Percentiles rank a stretch among this genome's conserved stretches.
Conservation (phyloP, 2,113 vertebrate species). For the Grammomys surdaster region DNA sequence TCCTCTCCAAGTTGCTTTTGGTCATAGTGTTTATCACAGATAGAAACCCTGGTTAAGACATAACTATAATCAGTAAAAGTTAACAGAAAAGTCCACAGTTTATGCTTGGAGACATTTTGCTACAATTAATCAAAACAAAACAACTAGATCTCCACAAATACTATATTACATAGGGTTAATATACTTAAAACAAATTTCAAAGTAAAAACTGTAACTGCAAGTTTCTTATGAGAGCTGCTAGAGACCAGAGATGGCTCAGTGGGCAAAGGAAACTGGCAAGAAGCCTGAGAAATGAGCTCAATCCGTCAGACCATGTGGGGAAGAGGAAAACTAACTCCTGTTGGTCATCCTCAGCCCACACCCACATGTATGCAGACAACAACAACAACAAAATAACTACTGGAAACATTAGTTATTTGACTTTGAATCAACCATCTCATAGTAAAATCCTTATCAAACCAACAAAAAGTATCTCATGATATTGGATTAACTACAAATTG, state of each 20-base stretch:
- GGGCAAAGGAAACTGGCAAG: background rate
- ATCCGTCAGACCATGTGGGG: background rate
- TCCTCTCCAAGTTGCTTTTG: background rate
- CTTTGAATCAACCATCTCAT: slow-evolving; percentile 1
- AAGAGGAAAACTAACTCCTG: background rate
- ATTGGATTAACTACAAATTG: slow-evolving; percentile 19
- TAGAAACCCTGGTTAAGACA: background rate
- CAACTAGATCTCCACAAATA: background rate
- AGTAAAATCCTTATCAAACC: slow-evolving; percentile 12
- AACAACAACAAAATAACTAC: background rate
- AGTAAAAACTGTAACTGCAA: background rate
- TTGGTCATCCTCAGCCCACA: background rate
- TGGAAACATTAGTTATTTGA: background rate
- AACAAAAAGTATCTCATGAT: background rate
- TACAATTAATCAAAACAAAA: slow-evolving; percentile 42
- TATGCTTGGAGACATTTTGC: background rate
- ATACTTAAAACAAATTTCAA: background rate
- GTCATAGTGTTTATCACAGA: background rate
- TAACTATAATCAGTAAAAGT: background rate
- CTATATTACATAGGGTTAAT: background rate
- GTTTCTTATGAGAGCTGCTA: background rate
- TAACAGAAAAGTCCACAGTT: background rate
- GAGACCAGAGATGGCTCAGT: background rate
- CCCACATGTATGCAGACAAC: background rate
- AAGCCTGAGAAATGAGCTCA: background rate